phyloP scores from a whole-genome alignment of 2,113 vertebrate genomes.

The Trachemys scripta region DNA sequence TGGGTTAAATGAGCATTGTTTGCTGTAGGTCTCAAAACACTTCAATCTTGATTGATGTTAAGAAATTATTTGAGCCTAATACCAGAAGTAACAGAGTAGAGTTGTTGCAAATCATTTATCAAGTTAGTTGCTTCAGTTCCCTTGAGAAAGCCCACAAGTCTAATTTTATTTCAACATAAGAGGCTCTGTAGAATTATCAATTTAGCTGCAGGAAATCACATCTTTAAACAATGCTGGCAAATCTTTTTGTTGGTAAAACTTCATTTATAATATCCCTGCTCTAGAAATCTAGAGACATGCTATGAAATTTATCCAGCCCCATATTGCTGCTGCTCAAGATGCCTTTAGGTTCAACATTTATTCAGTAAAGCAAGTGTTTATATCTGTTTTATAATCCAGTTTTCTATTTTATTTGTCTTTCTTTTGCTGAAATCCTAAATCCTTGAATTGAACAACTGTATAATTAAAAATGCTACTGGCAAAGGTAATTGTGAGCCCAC shows the following conservation, averaged over 20 bases:
- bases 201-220: constrained; percentile 13
- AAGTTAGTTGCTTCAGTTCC: background rate
- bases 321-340: background rate
- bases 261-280: background rate
- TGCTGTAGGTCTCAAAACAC: background rate
- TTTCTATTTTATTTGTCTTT: background rate
- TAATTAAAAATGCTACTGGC: background rate
- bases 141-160: background rate
- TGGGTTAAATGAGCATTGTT: background rate
- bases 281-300: background rate
- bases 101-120: constrained; percentile 1
- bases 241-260: background rate
- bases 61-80: background rate
- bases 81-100: background rate
- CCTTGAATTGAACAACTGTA: background rate
- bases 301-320: background rate
- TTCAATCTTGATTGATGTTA: background rate
- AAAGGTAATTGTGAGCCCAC: background rate
- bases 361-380: background rate
- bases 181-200: background rate
- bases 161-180: constrained; percentile 17
- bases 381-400: background rate
- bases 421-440: background rate
- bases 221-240: background rate
- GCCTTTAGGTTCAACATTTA: background rate